Conservation (phyloP, 2,113 vertebrate species). For the Echinops telfairi region DNA sequence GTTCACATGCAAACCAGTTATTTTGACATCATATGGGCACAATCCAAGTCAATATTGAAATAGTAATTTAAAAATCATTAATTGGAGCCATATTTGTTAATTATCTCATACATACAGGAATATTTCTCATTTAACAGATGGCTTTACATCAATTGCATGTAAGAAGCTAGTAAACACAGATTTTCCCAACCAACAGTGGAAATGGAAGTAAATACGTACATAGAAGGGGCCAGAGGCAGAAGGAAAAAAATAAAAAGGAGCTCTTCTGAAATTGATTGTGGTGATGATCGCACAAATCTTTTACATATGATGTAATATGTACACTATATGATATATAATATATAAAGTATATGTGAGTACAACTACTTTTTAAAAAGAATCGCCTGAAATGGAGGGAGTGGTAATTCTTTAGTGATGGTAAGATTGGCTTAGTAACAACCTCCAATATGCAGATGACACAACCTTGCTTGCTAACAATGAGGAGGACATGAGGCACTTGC, state of each 20-base stretch:
- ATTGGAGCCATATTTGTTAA: constrained; percentile 77
- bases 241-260: constrained; percentile 32
- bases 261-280: too few relatives aligned
- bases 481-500: too few relatives aligned
- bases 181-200: constrained; percentile 64
- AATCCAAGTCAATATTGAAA: constrained; percentile 79
- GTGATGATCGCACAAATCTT: too few relatives aligned
- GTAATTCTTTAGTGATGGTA: constrained; percentile 14
- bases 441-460: too few relatives aligned
- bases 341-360: too few relatives aligned
- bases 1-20: constrained; percentile 65
- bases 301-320: too few relatives aligned
- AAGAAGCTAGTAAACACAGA: constrained; percentile 81
- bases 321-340: too few relatives aligned
- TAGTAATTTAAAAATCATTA: constrained; percentile 75
- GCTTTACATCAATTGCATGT: constrained; percentile 73
- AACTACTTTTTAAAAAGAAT: too few relatives aligned
- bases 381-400: not conserved
- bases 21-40: constrained; percentile 72
- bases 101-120: constrained; percentile 69
- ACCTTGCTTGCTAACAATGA: too few relatives aligned
- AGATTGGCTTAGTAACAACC: not conserved
- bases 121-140: constrained; percentile 79
- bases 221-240: constrained; percentile 66
- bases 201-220: constrained; percentile 67